Base-by-base conservation (phyloP, 2,113 vertebrate genomes). In the Python bivittatus region DNA sequence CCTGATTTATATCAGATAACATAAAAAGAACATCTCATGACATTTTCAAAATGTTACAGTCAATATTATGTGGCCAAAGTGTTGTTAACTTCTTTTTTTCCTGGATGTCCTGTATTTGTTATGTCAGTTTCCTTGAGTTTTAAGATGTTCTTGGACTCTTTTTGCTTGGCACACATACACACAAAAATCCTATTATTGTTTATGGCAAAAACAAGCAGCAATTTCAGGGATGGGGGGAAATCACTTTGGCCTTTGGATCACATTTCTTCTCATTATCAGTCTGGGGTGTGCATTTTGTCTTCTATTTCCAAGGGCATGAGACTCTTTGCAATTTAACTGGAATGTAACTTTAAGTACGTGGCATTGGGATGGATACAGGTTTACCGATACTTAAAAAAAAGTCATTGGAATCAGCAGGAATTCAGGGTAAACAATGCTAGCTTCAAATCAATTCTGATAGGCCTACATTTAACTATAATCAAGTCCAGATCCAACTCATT, bases 31-130 rank as follows among this genome's bases (percentile, higher is more conserved):
- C 33, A 29, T 90, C 12, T 91, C 58, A 79, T 94, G 86, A 72
- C 54, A 72, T 84, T 93, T 44, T 54, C 93, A 94, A 94, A 93
- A 61, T 88, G 84, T 68, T 90, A 89, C 89, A 85, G 91, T 89
- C 15, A 54, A 84, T 83, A 91, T 93, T 52, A 84, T 68, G 29
- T 84, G 90, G 3, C 27, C n/a, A 85, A 85, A 17, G 6, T 95
- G 27, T 56, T 15, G 33, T 64, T 94, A 92, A 88, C 8, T 88
- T 90, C 23, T 93, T 92, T 85, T 17, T 86, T 48, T 56, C 56
- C 84, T 60, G 33, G 4, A 83, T 79, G 89, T 91, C n/a, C 9
- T 83, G 90, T 68, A 72, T 95, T 92, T 90, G 10, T 29, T 89
- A 89, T 93, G 53, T 27, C 60, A 1, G 52, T 92, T 85, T 89